Percentiles rank a stretch among this genome's conserved stretches.
These are phyloP conservation scores for Eptatretus atami DNA, from an alignment of 2,797 vertebrate genomes.

Conservation along the genomic window DNA sequence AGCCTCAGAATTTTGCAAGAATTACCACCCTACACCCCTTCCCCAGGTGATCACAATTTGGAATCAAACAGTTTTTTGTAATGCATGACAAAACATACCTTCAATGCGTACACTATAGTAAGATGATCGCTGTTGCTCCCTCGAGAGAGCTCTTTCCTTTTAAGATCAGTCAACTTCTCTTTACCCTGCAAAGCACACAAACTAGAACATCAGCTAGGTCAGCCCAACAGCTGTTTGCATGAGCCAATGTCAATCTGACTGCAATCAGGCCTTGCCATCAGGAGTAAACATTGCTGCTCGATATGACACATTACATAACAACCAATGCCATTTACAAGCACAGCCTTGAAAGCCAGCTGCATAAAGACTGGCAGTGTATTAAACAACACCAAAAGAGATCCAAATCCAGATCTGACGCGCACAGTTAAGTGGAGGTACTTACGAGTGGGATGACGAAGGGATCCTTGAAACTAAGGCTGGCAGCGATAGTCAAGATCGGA, in stretches of 20 bases:
- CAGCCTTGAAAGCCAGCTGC: too few species aligned
- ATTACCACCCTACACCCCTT: too few species aligned
- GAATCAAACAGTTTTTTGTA: background rate
- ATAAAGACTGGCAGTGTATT: too few species aligned
- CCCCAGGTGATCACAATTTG: background rate
- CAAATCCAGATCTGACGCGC: too few species aligned
- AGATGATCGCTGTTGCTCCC: slow-evolving; percentile 75
- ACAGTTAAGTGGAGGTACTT: slow-evolving; percentile 7
- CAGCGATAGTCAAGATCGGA: slow-evolving; percentile 73
- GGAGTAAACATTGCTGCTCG: too few species aligned
- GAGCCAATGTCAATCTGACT: too few species aligned
- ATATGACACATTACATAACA: too few species aligned
- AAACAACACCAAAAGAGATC: too few species aligned
- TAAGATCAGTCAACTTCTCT: slow-evolving; percentile 67
- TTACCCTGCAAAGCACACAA: slow-evolving; percentile 30
- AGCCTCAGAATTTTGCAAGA: background rate
- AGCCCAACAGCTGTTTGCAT: too few species aligned
- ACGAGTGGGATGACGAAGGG: slow-evolving; percentile 93
- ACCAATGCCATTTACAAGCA: too few species aligned
- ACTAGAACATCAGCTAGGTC: too few species aligned
- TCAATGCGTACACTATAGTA: slow-evolving; percentile 59
- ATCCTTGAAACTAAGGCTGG: slow-evolving; percentile 93
- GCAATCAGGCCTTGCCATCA: too few species aligned
- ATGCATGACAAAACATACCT: slow-evolving; percentile 18
- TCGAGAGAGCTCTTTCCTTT: slow-evolving; percentile 40